Conservation (phyloP, 2,888 invertebrate species). For the Apamea monoglypha region DNA sequence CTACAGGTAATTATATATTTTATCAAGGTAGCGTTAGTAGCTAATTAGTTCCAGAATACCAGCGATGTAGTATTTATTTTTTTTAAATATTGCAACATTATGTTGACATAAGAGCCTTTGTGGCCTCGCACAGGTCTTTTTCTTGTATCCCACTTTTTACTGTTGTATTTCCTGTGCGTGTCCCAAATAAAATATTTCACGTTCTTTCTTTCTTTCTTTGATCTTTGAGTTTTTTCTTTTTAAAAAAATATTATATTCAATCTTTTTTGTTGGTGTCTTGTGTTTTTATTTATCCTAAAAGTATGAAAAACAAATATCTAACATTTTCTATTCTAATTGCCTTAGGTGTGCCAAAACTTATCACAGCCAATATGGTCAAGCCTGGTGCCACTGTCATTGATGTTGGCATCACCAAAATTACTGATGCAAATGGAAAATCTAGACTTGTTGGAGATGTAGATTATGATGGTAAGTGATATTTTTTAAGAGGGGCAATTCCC, state of each 20-base stretch:
- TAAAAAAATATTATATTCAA: no score
- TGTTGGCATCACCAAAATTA: constrained; percentile 95
- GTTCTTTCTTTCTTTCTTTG: no score
- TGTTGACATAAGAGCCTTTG: no score
- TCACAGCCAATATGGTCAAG: constrained; percentile 96
- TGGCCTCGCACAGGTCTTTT: not conserved
- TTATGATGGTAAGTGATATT: constrained; percentile 92
- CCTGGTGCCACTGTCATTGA: constrained; percentile 97
- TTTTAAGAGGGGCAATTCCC: not conserved
- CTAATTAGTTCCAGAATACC: not conserved
- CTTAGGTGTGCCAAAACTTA: constrained; percentile 93
- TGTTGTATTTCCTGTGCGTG: not conserved
- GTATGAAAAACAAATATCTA: not conserved
- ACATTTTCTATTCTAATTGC: constrained; percentile 1
- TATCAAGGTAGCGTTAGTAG: not conserved
- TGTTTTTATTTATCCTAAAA: constrained; percentile 9
- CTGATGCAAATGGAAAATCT: constrained; percentile 91
- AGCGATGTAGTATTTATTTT: not conserved
- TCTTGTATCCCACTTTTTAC: not conserved
- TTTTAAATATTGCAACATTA: not conserved
- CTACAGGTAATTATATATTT: constrained; percentile 90
- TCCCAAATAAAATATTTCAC: no score
- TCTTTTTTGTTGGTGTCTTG: not conserved
- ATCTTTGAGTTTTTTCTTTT: no score
- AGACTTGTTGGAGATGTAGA: constrained; percentile 97